Percentiles rank a stretch among this genome's conserved stretches.
phyloP scores from a whole-genome alignment of 2,113 vertebrate species.

The Orientallactaga bullata region DNA sequence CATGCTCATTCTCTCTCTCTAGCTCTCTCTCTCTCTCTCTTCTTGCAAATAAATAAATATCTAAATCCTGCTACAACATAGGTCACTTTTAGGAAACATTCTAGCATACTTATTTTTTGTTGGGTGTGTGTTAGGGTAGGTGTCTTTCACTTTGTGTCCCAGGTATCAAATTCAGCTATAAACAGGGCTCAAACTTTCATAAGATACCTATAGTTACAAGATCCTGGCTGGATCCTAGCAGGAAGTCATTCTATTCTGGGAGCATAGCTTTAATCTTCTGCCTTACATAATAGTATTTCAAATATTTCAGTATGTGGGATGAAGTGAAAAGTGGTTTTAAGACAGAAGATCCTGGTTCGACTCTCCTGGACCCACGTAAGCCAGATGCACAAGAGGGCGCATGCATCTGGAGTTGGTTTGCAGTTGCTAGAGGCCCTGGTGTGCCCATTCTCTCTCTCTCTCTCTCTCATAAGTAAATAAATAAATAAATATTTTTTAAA shows the following conservation, averaged over 20 bases:
- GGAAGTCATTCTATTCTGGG: not conserved
- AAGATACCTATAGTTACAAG: not conserved
- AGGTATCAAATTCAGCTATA: not conserved
- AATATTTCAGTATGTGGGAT: not conserved
- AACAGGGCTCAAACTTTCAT: constrained; percentile 10
- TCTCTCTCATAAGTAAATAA: too few species aligned
- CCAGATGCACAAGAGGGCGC: too few species aligned
- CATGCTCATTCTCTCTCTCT: too few species aligned
- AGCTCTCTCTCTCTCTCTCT: too few species aligned
- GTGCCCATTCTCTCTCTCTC: too few species aligned
- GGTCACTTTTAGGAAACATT: not conserved
- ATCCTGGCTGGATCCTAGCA: not conserved
- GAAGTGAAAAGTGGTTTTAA: constrained; percentile 11
- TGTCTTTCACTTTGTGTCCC: not conserved
- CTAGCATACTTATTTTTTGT: not conserved
- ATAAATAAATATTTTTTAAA: too few species aligned
- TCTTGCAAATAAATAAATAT: too few species aligned
- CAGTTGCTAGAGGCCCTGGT: too few species aligned
- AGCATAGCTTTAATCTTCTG: not conserved
- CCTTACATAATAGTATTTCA: constrained; percentile 1
- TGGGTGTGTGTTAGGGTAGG: not conserved
- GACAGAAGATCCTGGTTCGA: not conserved
- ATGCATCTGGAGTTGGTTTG: too few species aligned
- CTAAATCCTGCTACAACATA: not conserved
- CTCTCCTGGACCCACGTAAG: too few species aligned